phyloP scores from a whole-genome alignment of 1,140 invertebrate species.

The Drosophila carrolli region DNA sequence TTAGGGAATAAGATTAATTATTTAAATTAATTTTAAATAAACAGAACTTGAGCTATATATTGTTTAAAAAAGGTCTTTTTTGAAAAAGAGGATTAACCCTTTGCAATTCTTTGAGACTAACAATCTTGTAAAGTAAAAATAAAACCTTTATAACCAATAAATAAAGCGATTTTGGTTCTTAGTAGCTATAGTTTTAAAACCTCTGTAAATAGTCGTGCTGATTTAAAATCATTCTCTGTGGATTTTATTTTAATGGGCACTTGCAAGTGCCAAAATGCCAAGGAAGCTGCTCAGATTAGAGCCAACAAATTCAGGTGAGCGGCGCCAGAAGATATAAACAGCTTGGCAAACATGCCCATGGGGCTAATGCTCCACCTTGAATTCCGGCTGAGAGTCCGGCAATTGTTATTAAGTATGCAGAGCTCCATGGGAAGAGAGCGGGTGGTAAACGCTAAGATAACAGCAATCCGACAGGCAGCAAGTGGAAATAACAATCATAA shows the following conservation, averaged over 20 bases:
- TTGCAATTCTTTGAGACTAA: no score
- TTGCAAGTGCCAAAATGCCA: conserved; percentile 26
- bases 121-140: no score
- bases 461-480: conserved; percentile 68
- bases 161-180: neutral
- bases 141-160: no score
- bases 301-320: conserved; percentile 65
- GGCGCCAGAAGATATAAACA: conserved; percentile 58
- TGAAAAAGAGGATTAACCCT: no score
- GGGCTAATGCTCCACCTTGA: conserved; percentile 18
- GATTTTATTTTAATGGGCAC: conserved; percentile 9
- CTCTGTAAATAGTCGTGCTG: neutral
- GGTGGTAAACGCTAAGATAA: conserved; percentile 46
- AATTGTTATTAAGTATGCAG: conserved; percentile 44
- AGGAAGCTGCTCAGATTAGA: conserved; percentile 29
- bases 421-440: conserved; percentile 5
- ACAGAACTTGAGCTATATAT: no score
- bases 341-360: conserved; percentile 57
- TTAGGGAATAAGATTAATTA: no score
- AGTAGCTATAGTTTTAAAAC: neutral
- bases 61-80: no score
- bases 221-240: neutral
- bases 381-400: conserved; percentile 5
- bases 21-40: no score
- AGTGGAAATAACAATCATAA: conserved; percentile 77